These are phyloP conservation scores for Lytechinus variegatus DNA, from an alignment of 35 echinoderm and acorn worm species.

Conservation along the genomic window DNA sequence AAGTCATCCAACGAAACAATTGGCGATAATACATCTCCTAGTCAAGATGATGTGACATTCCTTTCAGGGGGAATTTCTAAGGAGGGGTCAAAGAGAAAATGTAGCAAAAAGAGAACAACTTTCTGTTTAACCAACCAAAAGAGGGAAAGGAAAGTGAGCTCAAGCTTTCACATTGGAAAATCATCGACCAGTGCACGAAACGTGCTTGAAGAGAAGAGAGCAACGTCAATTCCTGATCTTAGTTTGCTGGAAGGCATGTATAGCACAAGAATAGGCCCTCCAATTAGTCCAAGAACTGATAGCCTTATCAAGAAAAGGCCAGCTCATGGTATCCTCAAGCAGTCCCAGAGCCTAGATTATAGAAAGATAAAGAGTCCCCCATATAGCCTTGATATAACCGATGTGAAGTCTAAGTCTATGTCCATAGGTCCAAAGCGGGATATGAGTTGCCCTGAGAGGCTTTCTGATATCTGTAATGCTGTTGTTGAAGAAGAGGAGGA, in stretches of 20 bases:
- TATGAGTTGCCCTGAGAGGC: background rate
- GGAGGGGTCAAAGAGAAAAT: background rate
- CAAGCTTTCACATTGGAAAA: background rate
- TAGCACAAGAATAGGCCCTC: conserved; percentile 42
- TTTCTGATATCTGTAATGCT: background rate
- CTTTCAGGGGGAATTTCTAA: background rate
- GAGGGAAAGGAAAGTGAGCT: conserved; percentile 18
- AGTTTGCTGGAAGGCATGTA: conserved; percentile 37
- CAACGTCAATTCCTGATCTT: conserved; percentile 7
- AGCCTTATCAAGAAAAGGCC: conserved; percentile 14
- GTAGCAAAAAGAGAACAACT: background rate
- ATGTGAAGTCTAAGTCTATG: background rate
- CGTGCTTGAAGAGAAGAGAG: background rate
- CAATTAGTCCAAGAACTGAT: conserved; percentile 18
- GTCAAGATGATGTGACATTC: background rate
- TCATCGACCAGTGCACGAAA: background rate
- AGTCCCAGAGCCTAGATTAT: background rate
- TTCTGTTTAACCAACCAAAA: background rate
- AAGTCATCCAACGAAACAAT: background rate
- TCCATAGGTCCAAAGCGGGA: background rate
- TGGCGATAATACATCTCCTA: background rate
- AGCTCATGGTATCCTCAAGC: background rate
- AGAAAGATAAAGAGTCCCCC: background rate
- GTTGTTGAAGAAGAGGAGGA: conserved; percentile 45
- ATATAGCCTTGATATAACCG: background rate